Percentiles rank a stretch among this genome's conserved stretches.
Conservation (phyloP, 2,888 invertebrate species). For the Lydus trimaculatus region DNA sequence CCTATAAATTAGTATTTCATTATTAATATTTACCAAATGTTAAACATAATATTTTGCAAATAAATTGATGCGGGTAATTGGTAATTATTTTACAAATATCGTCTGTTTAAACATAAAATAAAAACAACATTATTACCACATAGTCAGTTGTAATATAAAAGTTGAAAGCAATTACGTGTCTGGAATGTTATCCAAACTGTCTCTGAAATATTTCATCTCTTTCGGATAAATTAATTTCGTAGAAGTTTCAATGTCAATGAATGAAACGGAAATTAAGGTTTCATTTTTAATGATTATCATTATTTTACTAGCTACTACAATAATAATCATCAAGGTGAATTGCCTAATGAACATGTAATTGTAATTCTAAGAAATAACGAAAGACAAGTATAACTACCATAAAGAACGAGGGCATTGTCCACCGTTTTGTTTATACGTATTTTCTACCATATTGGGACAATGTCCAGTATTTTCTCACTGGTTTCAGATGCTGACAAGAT, state of each 20-base stretch:
- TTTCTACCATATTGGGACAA: constrained; percentile 42
- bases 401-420: constrained; percentile 32
- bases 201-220: neutral
- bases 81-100: neutral
- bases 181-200: constrained; percentile 2
- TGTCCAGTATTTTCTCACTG: constrained; percentile 40
- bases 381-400: constrained; percentile 5
- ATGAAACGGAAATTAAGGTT: constrained; percentile 4
- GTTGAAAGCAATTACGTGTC: neutral
- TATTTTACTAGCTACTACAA: neutral
- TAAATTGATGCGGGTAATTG: neutral
- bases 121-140: neutral
- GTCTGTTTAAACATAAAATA: neutral
- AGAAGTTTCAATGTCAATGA: neutral
- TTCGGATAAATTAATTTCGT: neutral
- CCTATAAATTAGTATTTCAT: neutral
- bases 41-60: neutral
- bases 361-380: neutral
- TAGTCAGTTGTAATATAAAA: neutral
- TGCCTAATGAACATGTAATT: neutral
- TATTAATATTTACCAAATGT: neutral
- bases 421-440: constrained; percentile 32
- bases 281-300: neutral
- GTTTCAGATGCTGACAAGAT: constrained; percentile 40
- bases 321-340: neutral